Evolutionary conservation across 2,797 vertebrate species (phyloP), one percentile per base, ranked within the genome.

Genomic region (Pipistrellus pipistrellus): DNA sequence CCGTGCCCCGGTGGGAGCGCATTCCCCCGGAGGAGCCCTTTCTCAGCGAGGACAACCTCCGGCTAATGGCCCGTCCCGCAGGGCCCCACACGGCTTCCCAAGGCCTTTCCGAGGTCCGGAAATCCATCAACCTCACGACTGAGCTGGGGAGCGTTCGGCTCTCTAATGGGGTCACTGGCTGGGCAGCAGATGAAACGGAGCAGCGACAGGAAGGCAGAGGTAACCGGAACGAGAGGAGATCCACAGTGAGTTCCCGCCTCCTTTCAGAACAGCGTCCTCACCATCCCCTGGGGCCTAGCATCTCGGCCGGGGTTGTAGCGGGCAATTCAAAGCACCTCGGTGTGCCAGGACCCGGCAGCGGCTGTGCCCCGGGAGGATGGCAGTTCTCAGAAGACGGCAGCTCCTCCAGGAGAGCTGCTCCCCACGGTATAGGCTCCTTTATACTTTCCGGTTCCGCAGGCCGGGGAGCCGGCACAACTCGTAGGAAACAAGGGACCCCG

Each of bases 81-180:
- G 90, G 83, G 92, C 88, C 73, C 48, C 78, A 51, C 21, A 20
- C 73, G 88, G 62, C 86, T 91, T 92, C 90, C 95, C 85, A 82
- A 64, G 80, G 83, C 85, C 35, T 89, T 88, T 62, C 91, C 75
- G 30, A 73, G 20, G 38, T 88, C 35, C 81, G 72, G 77, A 78
- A 71, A 94, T 85, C 87, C 55, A 86, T 90, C 91, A 82, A 10
- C 83, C 83, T 93, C 93, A 88, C 0, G 0, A 75, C 3, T 6
- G 44, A 85, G 41, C 84, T 48, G 41, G 68, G 48, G 76, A 89
- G 35, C 14, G 0, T n/a, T 88, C 48, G 10, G 30, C 78, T 91
- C 59, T 86, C 82, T 95, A 78, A 73, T 46, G 92, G 96, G 75
- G 68, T 84, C 83, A 78, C 95, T 93, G 82, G 51, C 82, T 84